Base-by-base conservation (phyloP, 23 tunicate genomes). In the Styela clava region DNA sequence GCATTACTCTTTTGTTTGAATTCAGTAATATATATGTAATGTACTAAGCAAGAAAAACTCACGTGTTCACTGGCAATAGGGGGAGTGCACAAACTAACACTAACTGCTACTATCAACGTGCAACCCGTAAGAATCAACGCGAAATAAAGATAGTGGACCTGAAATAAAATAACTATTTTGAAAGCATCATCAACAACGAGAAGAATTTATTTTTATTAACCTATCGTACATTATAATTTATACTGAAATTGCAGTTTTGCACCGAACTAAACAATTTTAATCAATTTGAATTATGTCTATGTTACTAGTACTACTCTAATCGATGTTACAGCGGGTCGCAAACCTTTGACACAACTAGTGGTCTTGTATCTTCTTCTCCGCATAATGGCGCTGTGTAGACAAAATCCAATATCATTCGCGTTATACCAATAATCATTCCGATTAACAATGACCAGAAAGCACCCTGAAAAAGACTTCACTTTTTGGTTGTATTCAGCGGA, bases 91-190 rank as follows among this genome's bases (percentile, higher is more conserved):
- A 94, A 78, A 18, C 91, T 78, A 1, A 94, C 61, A 0, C 85
- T 51, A 16, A 94, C 82, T 2, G 98, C 95, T 25, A 82, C 63
- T 1, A 94, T 85, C 31, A 80, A 77, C 18, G 98, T 88, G 19
- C 82, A 30, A 52, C 69, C 76, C 2, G 94, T 94, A 24, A 94
- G 64, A 26, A 94, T 82, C 31, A 94, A 83, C 2, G 98, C 98
- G 79, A 94, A 94, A 74, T 94, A 83, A 26, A 94, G 83, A 56
- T 94, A 94, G 78, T 94, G 98, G 33, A 94, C 95, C 98, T 94
- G 83, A 77, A 25, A 82, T 31, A 77, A 68, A 85, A 33, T 65
- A 72, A 36, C 18, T 26, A 18, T 19, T 19, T 21, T 33, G 20
- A n/a, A n/a, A n/a, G n/a, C n/a, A n/a, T n/a, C n/a, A n/a, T n/a